phyloP scores from a whole-genome alignment of 2,888 invertebrate species.

The Macropis europaea region DNA sequence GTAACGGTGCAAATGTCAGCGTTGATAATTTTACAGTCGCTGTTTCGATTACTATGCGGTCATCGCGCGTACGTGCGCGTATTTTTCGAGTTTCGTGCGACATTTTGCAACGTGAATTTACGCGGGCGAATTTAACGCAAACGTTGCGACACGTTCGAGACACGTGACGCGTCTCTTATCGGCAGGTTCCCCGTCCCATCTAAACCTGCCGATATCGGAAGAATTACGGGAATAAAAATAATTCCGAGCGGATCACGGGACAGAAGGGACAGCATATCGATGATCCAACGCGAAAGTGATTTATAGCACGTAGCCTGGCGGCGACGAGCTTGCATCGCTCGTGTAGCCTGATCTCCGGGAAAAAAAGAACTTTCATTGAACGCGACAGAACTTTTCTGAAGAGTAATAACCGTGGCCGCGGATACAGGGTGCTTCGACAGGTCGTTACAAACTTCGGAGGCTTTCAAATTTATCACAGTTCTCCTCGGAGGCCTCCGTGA shows the following conservation, averaged over 20 bases:
- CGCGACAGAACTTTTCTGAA: neutral
- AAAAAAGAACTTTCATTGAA: conserved; percentile 5
- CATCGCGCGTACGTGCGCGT: too few species aligned
- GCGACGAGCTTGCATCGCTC: neutral
- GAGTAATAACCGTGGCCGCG: conserved; percentile 2
- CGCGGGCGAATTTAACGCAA: neutral
- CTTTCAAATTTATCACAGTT: too few species aligned
- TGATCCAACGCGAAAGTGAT: neutral
- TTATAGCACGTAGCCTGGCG: neutral
- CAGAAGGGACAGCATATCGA: neutral
- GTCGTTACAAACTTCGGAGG: too few species aligned
- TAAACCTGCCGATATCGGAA: neutral
- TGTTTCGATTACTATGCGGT: neutral
- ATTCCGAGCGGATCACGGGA: neutral
- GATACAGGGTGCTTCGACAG: too few species aligned
- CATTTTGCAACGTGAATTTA: neutral
- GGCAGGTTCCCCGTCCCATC: neutral
- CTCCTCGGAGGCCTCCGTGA: too few species aligned
- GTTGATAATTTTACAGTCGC: neutral
- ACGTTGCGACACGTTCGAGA: neutral
- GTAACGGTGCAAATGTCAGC: conserved; percentile 10
- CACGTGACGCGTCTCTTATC: neutral
- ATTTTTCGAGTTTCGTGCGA: too few species aligned
- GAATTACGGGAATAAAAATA: neutral
- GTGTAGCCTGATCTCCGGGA: neutral